Conservation (phyloP, 2,113 vertebrate genomes). For the Bufo bufo region DNA sequence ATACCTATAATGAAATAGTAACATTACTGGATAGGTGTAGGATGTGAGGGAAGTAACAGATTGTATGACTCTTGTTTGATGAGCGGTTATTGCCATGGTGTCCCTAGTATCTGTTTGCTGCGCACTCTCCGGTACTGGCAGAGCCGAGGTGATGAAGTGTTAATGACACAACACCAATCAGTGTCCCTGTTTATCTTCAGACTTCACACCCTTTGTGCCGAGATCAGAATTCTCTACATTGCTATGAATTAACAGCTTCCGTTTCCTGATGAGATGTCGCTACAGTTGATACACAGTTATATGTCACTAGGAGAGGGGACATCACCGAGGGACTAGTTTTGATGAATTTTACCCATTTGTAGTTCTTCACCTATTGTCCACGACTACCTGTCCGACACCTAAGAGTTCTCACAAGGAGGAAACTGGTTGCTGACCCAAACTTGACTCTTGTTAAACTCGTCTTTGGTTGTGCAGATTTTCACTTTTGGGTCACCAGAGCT, state of each 20-base stretch:
- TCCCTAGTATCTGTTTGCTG: not conserved
- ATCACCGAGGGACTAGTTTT: not conserved
- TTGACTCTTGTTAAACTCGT: no score
- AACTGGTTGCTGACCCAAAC: no score
- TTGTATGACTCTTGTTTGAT: not conserved
- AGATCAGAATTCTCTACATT: not conserved
- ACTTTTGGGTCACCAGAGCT: no score
- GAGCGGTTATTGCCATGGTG: not conserved
- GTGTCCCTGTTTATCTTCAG: not conserved
- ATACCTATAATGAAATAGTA: no score
- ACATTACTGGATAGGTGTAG: not conserved
- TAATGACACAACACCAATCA: conserved; percentile 2
- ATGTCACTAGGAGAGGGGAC: not conserved
- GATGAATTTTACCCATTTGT: not conserved
- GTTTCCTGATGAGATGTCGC: not conserved
- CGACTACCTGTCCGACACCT: no score
- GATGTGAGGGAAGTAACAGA: not conserved
- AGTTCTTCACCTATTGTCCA: no score
- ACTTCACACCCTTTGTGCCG: not conserved
- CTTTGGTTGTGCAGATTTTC: no score
- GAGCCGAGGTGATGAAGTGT: conserved; percentile 26
- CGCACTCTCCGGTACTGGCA: not conserved
- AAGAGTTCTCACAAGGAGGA: no score
- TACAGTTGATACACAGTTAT: not conserved
- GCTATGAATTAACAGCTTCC: not conserved